Percentiles rank a stretch among this genome's conserved stretches.
Conservation (phyloP, 1,140 invertebrate species). For the Lamellibrachia luymesi region DNA sequence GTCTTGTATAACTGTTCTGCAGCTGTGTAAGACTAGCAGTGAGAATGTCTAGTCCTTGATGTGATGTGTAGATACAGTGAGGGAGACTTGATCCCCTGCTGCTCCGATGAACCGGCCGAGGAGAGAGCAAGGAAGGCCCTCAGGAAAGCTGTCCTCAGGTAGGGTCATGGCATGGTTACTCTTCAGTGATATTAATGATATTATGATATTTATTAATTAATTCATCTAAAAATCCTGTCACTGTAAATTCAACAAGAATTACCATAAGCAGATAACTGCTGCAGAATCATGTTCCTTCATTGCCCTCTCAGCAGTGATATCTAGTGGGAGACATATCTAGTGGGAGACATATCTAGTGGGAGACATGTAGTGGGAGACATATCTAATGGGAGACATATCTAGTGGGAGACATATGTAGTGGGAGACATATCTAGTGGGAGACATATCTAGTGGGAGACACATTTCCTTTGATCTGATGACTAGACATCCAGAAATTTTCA, state of each 20-base stretch:
- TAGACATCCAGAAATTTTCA: not conserved
- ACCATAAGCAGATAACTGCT: not conserved
- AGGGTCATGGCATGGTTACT: not conserved
- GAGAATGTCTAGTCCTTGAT: not conserved
- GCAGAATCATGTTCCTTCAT: not conserved
- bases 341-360: too few relatives aligned
- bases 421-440: not conserved
- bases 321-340: too few relatives aligned
- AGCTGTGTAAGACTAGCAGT: too few relatives aligned
- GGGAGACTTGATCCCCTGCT: conserved; percentile 53
- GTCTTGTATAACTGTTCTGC: too few relatives aligned
- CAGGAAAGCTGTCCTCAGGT: conserved; percentile 63
- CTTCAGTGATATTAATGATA: too few relatives aligned
- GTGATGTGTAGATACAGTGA: conserved; percentile 44
- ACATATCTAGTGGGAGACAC: too few relatives aligned
- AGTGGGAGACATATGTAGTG: too few relatives aligned
- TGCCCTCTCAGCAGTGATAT: not conserved
- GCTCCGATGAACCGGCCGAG: conserved; percentile 61
- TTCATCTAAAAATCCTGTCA: not conserved
- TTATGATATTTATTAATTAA: too few relatives aligned
- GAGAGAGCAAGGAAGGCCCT: conserved; percentile 64
- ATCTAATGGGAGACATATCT: not conserved
- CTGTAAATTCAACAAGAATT: not conserved
- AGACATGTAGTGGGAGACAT: not conserved
- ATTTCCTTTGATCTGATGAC: not conserved